These are phyloP conservation scores for Tetanocera ferruginea DNA, from an alignment of 2,888 invertebrate species.

Conservation along the genomic window DNA sequence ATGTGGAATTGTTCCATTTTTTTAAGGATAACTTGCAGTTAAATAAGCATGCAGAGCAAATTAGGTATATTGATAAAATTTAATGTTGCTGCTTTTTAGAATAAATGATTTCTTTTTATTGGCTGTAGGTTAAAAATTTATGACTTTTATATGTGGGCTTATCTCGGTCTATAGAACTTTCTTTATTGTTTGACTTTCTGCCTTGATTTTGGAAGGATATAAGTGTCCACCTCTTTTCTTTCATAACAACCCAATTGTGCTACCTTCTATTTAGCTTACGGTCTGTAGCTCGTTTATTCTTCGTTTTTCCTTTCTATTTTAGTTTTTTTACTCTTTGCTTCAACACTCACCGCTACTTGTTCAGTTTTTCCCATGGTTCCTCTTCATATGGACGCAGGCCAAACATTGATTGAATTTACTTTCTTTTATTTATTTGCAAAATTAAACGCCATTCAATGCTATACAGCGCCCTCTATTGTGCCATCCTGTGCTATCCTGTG, in stretches of 20 bases:
- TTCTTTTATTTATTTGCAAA: conserved; percentile 50
- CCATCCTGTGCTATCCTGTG: background rate
- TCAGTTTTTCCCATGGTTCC: background rate
- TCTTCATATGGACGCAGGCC: conserved; percentile 21
- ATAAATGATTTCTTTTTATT: conserved; percentile 22
- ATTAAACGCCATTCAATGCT: conserved; percentile 35
- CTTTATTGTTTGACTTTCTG: background rate
- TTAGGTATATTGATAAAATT: no score
- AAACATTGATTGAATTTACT: conserved; percentile 50
- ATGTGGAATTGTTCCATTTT: no score
- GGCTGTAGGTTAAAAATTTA: conserved; percentile 3
- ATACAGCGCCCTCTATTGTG: background rate
- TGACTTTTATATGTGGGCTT: background rate
- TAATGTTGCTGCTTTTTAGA: background rate
- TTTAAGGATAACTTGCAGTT: background rate
- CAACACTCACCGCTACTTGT: background rate
- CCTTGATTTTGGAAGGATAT: no score
- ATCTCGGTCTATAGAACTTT: background rate
- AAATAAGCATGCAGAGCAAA: background rate
- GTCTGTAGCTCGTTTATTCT: background rate
- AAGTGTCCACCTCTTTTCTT: no score
- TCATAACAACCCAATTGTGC: no score
- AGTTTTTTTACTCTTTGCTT: background rate
- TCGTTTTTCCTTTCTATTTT: background rate
- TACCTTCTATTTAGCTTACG: conserved; percentile 8